Conservation (phyloP, 2,113 vertebrate species). For the Platanista minor region DNA sequence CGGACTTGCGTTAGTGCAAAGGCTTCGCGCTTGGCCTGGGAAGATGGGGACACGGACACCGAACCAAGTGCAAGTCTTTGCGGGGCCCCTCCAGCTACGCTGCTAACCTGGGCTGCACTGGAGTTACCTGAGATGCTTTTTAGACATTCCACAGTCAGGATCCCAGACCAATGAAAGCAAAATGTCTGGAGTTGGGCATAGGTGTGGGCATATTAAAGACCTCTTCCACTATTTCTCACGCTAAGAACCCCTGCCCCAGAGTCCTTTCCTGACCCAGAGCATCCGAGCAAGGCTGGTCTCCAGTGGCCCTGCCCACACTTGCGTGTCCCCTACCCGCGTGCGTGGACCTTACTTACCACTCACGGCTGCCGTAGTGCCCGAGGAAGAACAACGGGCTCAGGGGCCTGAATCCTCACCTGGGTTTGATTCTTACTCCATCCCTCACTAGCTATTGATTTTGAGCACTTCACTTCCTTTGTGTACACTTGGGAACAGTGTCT, state of each 20-base stretch:
- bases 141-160: background rate
- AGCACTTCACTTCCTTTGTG: background rate
- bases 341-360: background rate
- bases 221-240: background rate
- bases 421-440: background rate
- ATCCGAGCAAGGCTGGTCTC: background rate
- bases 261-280: background rate
- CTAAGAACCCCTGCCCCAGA: background rate
- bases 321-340: rapidly evolving
- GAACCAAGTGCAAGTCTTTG: background rate
- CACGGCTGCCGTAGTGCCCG: rapidly evolving
- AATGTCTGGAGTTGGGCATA: background rate
- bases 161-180: background rate
- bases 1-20: rapidly evolving
- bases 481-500: background rate
- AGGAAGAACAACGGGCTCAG: background rate
- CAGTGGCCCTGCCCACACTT: no score
- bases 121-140: background rate
- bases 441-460: no score
- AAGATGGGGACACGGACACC: background rate
- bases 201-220: background rate
- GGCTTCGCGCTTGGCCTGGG: background rate
- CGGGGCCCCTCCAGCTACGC: rapidly evolving
- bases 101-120: background rate
- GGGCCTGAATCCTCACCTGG: background rate